Conservation (phyloP, 2,797 vertebrate genomes). For the Arrhamphus sclerolepis region DNA sequence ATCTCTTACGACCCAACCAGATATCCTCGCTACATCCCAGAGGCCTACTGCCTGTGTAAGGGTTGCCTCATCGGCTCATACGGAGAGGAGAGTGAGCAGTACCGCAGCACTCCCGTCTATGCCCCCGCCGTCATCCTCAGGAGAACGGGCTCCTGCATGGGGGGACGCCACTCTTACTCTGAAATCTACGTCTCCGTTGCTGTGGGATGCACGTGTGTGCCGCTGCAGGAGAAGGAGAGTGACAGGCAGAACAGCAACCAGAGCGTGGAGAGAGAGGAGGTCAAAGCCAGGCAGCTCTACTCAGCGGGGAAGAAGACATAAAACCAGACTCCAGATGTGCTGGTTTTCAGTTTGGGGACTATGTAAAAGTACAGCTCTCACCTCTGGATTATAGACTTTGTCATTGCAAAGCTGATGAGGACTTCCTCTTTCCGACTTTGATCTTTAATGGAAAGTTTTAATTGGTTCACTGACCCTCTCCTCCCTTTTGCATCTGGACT, state of each 20-base stretch:
- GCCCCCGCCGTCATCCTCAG: conserved; percentile 88
- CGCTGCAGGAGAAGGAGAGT: conserved; percentile 73
- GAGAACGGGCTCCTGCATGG: conserved; percentile 81
- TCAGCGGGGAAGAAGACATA: conserved; percentile 61
- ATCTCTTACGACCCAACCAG: conserved; percentile 87
- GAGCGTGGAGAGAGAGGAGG: conserved; percentile 38
- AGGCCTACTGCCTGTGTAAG: conserved; percentile 93
- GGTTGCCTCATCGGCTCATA: conserved; percentile 86
- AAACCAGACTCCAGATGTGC: conserved; percentile 1
- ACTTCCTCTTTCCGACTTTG: neutral
- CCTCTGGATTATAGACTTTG: neutral
- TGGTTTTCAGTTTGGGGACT: neutral
- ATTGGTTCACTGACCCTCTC: too few species aligned
- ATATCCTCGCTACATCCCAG: conserved; percentile 90
- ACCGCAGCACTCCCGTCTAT: conserved; percentile 89
- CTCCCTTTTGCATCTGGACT: too few species aligned
- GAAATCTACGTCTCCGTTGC: conserved; percentile 90
- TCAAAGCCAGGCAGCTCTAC: conserved; percentile 59
- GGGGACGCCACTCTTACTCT: conserved; percentile 85
- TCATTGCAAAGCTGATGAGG: neutral
- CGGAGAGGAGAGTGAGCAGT: conserved; percentile 83
- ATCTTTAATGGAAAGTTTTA: too few species aligned
- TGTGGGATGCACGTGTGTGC: conserved; percentile 93
- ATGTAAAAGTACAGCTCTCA: too few species aligned
- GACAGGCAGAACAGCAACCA: conserved; percentile 58